phyloP scores from a whole-genome alignment of 2,888 invertebrate species.

The Philereme transversata region DNA sequence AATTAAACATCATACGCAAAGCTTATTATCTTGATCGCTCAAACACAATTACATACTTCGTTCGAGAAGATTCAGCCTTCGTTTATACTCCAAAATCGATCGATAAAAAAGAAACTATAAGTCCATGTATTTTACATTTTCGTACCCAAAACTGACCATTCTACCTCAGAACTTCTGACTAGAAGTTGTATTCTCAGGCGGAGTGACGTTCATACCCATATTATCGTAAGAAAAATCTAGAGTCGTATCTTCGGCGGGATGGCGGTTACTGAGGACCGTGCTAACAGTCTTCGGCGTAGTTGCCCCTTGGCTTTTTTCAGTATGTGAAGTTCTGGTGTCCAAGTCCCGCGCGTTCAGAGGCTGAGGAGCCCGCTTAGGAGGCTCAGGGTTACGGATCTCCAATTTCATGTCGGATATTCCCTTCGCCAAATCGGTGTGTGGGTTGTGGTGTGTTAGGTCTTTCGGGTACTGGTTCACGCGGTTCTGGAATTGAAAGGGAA shows the following conservation, averaged over 20 bases:
- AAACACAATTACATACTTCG: slow-evolving; percentile 1
- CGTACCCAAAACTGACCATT: slow-evolving; percentile 49
- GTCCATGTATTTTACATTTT: slow-evolving; percentile 47
- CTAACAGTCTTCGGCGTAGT: slow-evolving; percentile 87
- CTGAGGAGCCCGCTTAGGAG: slow-evolving; percentile 63
- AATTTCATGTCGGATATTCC: slow-evolving; percentile 71
- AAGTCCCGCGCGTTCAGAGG: slow-evolving; percentile 70
- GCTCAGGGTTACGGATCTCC: slow-evolving; percentile 72
- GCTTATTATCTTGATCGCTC: background rate
- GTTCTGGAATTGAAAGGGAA: slow-evolving; percentile 57
- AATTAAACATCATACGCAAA: background rate
- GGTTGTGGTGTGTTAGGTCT: slow-evolving; percentile 76
- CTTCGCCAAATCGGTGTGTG: slow-evolving; percentile 75
- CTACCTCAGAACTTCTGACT: slow-evolving; percentile 69
- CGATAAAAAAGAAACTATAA: slow-evolving; percentile 22
- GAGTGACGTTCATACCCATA: slow-evolving; percentile 88
- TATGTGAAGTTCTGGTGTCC: slow-evolving; percentile 68
- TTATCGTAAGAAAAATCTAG: slow-evolving; percentile 92
- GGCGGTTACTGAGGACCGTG: slow-evolving; percentile 87
- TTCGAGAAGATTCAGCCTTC: slow-evolving; percentile 13
- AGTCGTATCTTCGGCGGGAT: slow-evolving; percentile 91
- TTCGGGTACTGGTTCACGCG: slow-evolving; percentile 74
- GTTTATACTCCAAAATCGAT: slow-evolving; percentile 6
- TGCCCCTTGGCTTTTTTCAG: slow-evolving; percentile 82
- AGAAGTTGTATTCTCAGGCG: slow-evolving; percentile 72